Conservation (phyloP, 2,113 vertebrate species). For the Tyrannus savana region DNA sequence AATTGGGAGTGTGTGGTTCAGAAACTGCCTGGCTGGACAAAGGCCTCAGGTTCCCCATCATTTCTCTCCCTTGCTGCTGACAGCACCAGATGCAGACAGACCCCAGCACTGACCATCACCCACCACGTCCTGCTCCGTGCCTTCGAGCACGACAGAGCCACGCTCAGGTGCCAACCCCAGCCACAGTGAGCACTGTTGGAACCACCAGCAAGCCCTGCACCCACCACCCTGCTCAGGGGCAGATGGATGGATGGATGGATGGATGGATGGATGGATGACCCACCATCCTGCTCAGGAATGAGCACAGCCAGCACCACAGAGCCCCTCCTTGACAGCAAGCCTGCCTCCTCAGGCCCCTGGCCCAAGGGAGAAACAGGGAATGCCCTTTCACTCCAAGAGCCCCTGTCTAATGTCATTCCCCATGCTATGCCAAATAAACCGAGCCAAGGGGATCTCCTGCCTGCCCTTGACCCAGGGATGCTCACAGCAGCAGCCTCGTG, state of each 20-base stretch:
- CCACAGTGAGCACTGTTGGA: accelerated
- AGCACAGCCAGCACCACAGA: accelerated
- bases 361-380: neutral
- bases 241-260: too few relatives aligned
- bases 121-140: neutral
- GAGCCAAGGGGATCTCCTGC: neutral
- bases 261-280: neutral
- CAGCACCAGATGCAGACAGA: accelerated
- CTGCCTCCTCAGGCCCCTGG: neutral
- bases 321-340: neutral
- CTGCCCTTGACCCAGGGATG: neutral
- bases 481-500: neutral
- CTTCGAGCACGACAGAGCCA: accelerated
- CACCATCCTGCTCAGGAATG: accelerated
- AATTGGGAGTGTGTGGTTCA: neutral
- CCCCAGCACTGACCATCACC: neutral
- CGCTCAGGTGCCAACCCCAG: neutral
- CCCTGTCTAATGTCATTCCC: neutral
- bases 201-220: neutral
- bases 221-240: accelerated
- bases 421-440: neutral
- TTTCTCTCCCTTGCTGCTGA: neutral
- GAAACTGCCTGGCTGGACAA: neutral
- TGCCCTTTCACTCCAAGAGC: neutral
- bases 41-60: neutral